Percentiles rank a stretch among this genome's conserved stretches.
These are phyloP conservation scores for Tragopan temminckii DNA, from an alignment of 2,797 vertebrate genomes.

Conservation along the genomic window DNA sequence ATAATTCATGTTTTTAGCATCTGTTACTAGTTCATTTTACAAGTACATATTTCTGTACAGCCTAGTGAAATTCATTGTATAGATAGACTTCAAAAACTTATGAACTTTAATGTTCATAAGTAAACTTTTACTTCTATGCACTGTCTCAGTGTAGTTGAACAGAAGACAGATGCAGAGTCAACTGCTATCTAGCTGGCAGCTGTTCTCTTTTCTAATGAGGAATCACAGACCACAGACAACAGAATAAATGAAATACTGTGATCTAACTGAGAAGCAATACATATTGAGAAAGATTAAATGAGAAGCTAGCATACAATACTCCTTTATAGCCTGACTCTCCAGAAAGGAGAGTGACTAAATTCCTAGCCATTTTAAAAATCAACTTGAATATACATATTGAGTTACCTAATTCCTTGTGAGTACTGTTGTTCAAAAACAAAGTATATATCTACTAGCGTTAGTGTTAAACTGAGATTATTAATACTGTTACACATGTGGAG, in stretches of 20 bases:
- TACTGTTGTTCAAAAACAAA: neutral
- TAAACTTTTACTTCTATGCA: neutral
- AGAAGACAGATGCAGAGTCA: neutral
- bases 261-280: constrained; percentile 27
- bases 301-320: neutral
- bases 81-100: neutral
- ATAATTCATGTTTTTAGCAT: constrained; percentile 5
- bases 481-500: neutral
- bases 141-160: neutral
- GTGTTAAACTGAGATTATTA: neutral
- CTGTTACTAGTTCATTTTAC: neutral
- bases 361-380: neutral
- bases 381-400: neutral
- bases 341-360: neutral
- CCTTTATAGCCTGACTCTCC: neutral
- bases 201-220: constrained; percentile 24
- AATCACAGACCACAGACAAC: neutral
- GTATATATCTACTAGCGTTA: neutral
- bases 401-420: neutral
- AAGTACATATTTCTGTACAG: neutral
- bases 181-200: neutral
- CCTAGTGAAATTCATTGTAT: neutral
- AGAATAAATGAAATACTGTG: neutral
- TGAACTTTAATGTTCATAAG: neutral
- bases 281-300: neutral